Evolutionary conservation across 2,888 invertebrate species (phyloP), one percentile per base, ranked within the genome.

Genomic region (Stegana nigrithorax): DNA sequence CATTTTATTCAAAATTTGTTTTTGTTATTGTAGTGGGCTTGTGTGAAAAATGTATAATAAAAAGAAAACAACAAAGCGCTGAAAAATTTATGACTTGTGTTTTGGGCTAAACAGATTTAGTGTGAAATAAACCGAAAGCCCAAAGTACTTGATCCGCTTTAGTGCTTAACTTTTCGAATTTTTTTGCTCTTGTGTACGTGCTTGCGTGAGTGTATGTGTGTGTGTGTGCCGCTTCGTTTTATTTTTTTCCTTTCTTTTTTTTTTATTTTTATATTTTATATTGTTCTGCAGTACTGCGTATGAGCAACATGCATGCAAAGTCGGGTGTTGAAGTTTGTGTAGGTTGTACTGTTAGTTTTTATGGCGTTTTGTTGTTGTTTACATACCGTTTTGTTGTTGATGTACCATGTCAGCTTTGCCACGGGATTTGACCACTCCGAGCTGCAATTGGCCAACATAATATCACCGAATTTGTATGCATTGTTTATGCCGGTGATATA

Each of bases 321-420:
- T 4, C 14, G 36, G 10, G 36, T 57, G 60, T 57, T 56, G 39
- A n/a, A n/a, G 17, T 65, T 58, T 27, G 51, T 17, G 44, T 12
- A 7, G 36, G 44, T 25, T 25, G 14, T 17, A 57, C 36, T 23
- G 12, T 8, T 60, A 44, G 62, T 25, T 63, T 62, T 63, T 62
- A 60, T 64, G 59, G 58, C 55, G 39, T 39, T 65, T 63, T 69
- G 10, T 44, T 17, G 2, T 1, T 63, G 60, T 36, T 26, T 68
- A 81, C 83, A 72, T 83, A 85, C 85, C 76, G 83, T 84, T 81
- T 84, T 82, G 71, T 84, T 84, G 79, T 86, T 85, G 70, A 86
- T 85, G 67, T 82, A 84, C 86, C 86, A 86, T 61, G 81, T 82
- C 42, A 86, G 80, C 63, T 77, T 78, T 59, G 86, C 82, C 63